Conservation (phyloP, 2,113 vertebrate genomes). For the Lepus americanus region DNA sequence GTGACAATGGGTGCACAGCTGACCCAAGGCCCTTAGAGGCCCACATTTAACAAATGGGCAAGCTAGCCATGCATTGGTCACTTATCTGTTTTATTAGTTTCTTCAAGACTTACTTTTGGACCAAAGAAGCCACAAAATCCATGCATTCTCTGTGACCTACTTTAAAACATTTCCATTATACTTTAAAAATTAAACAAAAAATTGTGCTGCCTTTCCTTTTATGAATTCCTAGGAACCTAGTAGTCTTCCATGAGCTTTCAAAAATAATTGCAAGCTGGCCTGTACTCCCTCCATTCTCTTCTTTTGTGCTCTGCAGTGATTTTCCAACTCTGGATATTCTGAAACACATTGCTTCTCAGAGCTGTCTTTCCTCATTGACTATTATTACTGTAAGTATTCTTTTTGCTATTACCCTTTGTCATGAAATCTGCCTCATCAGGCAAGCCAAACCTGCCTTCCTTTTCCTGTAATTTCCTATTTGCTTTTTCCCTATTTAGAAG, state of each 20-base stretch:
- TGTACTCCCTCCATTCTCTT: not conserved
- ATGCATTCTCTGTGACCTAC: constrained; percentile 29
- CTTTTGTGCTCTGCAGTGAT: constrained; percentile 41
- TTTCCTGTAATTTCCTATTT: constrained; percentile 73
- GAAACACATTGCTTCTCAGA: not conserved
- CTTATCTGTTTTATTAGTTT: not conserved
- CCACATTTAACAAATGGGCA: not conserved
- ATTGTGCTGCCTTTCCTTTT: constrained; percentile 41
- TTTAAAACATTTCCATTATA: constrained; percentile 42
- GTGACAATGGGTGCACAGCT: accelerated
- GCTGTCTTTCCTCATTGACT: constrained; percentile 59
- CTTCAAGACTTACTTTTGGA: not conserved
- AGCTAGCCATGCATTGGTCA: not conserved
- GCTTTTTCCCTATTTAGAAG: constrained; percentile 63
- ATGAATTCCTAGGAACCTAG: constrained; percentile 3
- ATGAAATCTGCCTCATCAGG: constrained; percentile 58
- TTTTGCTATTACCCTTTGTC: constrained; percentile 71
- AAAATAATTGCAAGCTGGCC: constrained; percentile 38
- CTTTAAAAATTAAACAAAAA: constrained; percentile 56
- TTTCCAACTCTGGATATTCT: constrained; percentile 20
- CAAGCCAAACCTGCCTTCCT: constrained; percentile 62
- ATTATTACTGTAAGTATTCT: constrained; percentile 75
- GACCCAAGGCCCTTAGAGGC: not conserved
- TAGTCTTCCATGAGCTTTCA: constrained; percentile 37
- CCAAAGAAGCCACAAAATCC: constrained; percentile 14